A percentile compares a stretch with the other conserved stretches of the same genome.
Evolutionary conservation across 2,113 vertebrate genomes (phyloP).

Genomic region (Muntiacus muntjak): DNA sequence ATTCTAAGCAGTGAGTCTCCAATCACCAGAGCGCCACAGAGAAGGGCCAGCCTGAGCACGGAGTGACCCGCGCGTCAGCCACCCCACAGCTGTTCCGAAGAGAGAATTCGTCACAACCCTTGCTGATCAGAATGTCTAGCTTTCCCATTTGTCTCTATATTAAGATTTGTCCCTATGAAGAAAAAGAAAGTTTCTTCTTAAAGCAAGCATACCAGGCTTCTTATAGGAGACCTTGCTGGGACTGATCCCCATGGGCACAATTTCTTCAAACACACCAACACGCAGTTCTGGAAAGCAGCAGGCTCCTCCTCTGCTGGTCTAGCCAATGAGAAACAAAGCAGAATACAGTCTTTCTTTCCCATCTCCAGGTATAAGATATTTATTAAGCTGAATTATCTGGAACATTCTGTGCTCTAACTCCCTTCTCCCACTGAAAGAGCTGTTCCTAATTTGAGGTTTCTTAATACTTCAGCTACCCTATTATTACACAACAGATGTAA

Average conservation of each 20-base stretch:
- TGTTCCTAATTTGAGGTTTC: background rate
- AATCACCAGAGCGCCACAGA: background rate
- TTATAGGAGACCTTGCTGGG: constrained; percentile 88
- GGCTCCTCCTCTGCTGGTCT: constrained; percentile 92
- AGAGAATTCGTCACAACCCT: background rate
- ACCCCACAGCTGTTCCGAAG: background rate
- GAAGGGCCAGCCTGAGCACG: background rate
- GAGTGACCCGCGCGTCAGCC: background rate
- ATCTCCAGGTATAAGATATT: background rate
- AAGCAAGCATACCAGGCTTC: constrained; percentile 86
- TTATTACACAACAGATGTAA: background rate
- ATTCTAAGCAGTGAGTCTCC: background rate
- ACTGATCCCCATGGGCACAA: constrained; percentile 96
- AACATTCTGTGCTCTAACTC: background rate
- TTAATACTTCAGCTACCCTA: background rate
- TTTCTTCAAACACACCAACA: constrained; percentile 93
- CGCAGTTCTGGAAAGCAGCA: constrained; percentile 91
- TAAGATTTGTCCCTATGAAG: background rate
- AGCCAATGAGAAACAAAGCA: constrained; percentile 67
- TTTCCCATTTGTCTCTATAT: background rate
- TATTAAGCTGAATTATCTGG: background rate
- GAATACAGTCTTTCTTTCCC: background rate
- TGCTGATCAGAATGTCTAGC: background rate
- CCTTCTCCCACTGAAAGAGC: background rate
- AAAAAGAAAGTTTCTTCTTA: background rate